A percentile compares a stretch with the other conserved stretches of the same genome.
Conservation (phyloP, 2,113 vertebrate genomes). For the Peromyscus maniculatus region DNA sequence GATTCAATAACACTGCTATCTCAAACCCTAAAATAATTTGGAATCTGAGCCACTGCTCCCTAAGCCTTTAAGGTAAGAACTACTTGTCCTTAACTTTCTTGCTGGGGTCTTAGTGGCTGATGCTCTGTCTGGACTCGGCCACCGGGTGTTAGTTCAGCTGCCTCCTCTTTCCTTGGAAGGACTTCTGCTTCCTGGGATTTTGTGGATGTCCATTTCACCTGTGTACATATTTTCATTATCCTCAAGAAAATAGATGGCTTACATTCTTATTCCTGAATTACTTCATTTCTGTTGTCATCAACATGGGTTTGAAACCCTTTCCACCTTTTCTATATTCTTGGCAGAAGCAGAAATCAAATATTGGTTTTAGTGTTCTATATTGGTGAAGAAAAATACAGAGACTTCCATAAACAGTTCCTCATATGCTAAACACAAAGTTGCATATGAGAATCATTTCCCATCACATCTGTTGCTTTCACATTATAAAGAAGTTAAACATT, state of each 20-base stretch:
- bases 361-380: background rate
- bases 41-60: background rate
- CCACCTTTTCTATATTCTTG: background rate
- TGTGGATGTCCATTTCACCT: background rate
- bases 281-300: background rate
- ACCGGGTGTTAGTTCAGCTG: background rate
- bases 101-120: accelerated
- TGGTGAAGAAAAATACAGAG: background rate
- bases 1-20: no score
- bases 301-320: background rate
- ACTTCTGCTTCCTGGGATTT: background rate
- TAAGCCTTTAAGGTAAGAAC: background rate
- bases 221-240: background rate
- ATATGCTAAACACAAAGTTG: background rate
- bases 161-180: background rate
- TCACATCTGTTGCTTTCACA: background rate
- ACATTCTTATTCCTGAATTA: background rate
- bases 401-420: background rate
- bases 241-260: background rate
- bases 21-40: background rate
- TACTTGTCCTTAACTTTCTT: no score
- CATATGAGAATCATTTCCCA: background rate
- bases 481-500: background rate
- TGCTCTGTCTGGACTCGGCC: background rate
- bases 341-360: background rate